Conservation (phyloP, 2,797 vertebrate genomes). For the Setipinna tenuifilis region DNA sequence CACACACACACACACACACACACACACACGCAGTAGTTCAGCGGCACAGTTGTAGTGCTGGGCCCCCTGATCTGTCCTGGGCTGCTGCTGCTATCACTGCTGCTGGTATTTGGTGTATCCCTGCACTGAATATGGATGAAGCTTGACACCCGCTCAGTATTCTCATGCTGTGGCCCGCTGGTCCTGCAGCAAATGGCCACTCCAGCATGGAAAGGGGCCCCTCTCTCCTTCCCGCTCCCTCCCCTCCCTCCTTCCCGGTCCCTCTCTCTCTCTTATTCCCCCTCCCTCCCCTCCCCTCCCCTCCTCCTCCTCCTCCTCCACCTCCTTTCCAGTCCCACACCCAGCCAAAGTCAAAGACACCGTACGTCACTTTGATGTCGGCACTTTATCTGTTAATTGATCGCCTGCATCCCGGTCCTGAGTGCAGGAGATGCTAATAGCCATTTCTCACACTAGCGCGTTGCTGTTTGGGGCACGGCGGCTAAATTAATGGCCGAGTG, state of each 20-base stretch:
- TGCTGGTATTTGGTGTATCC: background rate
- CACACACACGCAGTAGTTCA: background rate
- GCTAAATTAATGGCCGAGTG: background rate
- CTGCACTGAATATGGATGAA: conserved; percentile 7
- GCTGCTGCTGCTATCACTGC: background rate
- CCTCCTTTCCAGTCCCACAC: background rate
- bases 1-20: background rate
- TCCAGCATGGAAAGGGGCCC: background rate
- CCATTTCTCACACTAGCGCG: background rate
- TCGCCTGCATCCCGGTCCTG: background rate
- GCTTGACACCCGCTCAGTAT: too few relatives aligned
- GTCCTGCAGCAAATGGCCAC: background rate
- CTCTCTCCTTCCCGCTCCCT: too few relatives aligned
- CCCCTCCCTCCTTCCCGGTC: too few relatives aligned
- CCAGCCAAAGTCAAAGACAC: background rate
- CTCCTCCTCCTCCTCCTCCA: background rate
- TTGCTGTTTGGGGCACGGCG: background rate
- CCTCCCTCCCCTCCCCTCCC: too few relatives aligned
- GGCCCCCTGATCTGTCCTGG: background rate
- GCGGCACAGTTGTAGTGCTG: background rate
- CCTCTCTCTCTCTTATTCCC: too few relatives aligned
- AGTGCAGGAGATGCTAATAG: background rate
- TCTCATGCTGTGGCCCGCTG: too few relatives aligned
- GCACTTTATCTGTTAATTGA: background rate
- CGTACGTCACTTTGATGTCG: background rate